Evolutionary conservation across 2,888 invertebrate species (phyloP).

Genomic region (Xestia c-nigrum): DNA sequence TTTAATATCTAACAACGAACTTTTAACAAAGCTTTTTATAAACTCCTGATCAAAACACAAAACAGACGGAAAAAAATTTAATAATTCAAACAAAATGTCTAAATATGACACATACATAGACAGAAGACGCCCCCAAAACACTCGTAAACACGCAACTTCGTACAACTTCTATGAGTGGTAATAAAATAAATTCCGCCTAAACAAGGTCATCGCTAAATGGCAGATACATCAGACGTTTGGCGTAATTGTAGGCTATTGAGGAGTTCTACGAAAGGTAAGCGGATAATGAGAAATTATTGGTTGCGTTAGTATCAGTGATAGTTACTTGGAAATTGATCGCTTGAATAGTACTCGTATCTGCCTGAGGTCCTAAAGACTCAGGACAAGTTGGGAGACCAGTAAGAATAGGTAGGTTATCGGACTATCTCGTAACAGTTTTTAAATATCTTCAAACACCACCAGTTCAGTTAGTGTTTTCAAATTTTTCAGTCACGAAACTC

Average conservation of each 20-base stretch:
- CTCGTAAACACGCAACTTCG: slow-evolving; percentile 57
- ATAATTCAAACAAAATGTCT: slow-evolving; percentile 38
- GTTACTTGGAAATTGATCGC: slow-evolving; percentile 1
- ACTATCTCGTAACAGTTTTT: not conserved
- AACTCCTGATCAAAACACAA: slow-evolving; percentile 6
- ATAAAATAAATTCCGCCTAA: slow-evolving; percentile 52
- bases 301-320: not conserved
- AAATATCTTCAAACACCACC: not conserved
- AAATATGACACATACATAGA: slow-evolving; percentile 36
- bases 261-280: slow-evolving; percentile 1
- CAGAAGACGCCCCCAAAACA: slow-evolving; percentile 39
- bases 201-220: slow-evolving; percentile 50
- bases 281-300: slow-evolving; percentile 26
- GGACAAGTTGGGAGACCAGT: not conserved
- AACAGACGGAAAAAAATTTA: not conserved
- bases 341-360: not conserved
- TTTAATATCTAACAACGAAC: slow-evolving; percentile 1
- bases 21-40: slow-evolving; percentile 1
- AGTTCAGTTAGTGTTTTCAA: not conserved
- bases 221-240: slow-evolving; percentile 29
- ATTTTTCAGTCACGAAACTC: not conserved
- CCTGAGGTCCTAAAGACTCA: not conserved
- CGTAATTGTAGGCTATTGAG: slow-evolving; percentile 37
- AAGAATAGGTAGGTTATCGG: no score
- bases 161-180: slow-evolving; percentile 53